A percentile compares a stretch with the other conserved stretches of the same genome.
phyloP scores from a whole-genome alignment of 2,113 vertebrate species.

The Stomatorhinus ivindoensis region DNA sequence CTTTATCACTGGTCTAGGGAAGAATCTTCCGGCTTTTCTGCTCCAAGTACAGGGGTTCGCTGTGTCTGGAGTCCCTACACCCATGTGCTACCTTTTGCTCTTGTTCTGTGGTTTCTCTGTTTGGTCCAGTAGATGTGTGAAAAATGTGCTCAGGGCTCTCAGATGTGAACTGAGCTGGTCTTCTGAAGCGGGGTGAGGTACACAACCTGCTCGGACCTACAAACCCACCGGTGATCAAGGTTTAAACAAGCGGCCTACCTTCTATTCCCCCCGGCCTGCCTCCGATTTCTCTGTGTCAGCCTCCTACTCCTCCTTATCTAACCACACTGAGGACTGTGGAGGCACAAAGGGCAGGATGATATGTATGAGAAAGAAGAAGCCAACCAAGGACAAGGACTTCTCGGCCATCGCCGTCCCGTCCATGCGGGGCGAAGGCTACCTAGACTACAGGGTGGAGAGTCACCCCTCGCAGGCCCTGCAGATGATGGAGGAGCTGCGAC shows the following conservation, averaged over 20 bases:
- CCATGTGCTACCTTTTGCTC: not conserved
- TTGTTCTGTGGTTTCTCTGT: not conserved
- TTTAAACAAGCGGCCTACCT: not conserved
- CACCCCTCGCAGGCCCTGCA: conserved; percentile 55
- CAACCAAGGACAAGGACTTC: conserved; percentile 49
- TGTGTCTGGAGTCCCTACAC: not conserved
- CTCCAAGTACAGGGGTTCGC: not conserved
- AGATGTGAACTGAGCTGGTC: conserved; percentile 16
- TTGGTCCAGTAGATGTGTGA: conserved; percentile 8
- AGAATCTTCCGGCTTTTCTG: not conserved
- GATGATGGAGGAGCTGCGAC: conserved; percentile 65
- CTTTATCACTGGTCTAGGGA: not conserved
- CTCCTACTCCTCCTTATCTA: not conserved
- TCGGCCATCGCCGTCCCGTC: conserved; percentile 63
- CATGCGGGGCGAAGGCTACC: conserved; percentile 61
- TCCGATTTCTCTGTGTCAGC: not conserved
- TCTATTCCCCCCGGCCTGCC: not conserved
- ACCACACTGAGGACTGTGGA: not conserved
- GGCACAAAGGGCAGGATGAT: conserved; percentile 50
- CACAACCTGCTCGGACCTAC: not conserved
- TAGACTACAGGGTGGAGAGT: conserved; percentile 67
- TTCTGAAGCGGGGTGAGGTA: not conserved
- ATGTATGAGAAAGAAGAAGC: conserved; percentile 55
- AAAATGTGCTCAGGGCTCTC: conserved; percentile 25
- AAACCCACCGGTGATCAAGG: not conserved